These are phyloP conservation scores for Mobula hypostoma DNA, from an alignment of 2,113 vertebrate genomes.

Conservation along the genomic window DNA sequence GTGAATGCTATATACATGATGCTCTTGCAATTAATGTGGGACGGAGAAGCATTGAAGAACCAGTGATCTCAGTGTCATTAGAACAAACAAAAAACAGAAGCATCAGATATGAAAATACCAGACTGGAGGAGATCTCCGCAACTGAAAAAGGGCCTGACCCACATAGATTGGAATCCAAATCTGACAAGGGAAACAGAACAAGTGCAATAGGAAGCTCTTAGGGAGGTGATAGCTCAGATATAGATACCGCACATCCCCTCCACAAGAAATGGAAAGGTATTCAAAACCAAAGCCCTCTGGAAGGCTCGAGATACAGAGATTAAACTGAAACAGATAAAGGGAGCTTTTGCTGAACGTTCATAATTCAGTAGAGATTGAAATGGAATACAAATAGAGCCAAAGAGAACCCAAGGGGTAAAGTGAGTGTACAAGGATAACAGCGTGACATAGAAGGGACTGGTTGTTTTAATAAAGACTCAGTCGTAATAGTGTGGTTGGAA, in stretches of 20 bases:
- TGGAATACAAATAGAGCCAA: neutral
- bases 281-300: neutral
- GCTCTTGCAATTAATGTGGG: too few species aligned
- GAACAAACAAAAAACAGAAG: neutral
- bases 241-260: neutral
- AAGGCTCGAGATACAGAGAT: neutral
- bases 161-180: neutral
- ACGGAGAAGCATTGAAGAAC: neutral
- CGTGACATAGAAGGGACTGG: neutral
- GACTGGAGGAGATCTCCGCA: neutral
- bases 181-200: neutral
- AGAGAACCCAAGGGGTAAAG: neutral
- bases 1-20: too few species aligned
- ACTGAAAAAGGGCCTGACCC: neutral
- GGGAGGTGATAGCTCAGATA: neutral
- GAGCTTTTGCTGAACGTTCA: neutral
- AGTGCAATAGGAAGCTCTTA: neutral
- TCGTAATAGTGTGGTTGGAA: neutral
- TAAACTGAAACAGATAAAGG: neutral
- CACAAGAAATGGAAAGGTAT: neutral
- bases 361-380: neutral
- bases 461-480: neutral
- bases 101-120: neutral
- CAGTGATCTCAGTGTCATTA: neutral
- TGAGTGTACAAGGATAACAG: neutral